Base-by-base conservation (phyloP, 2,113 vertebrate species). In the Acanthisitta chloris region DNA sequence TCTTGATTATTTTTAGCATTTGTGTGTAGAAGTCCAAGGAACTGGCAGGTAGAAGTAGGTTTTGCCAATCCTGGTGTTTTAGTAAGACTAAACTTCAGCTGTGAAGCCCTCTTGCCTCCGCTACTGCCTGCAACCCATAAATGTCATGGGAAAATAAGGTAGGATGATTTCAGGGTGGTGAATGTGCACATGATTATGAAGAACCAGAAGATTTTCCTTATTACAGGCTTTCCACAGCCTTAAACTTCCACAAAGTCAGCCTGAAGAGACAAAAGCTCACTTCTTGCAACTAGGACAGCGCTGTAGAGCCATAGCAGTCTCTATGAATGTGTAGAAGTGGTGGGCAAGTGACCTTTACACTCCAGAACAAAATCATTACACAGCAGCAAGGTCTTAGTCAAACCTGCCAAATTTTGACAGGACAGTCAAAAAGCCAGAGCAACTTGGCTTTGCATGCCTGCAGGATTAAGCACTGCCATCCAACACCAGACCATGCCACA, bases 171-270 rank as follows among this genome's bases (percentile, higher is more conserved):
- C 8, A 9, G 57, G 4, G 11, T 28, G 6, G 15, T 48, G 28
- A 12, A 52, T 5, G 31, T 7, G 9, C 6, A 29, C 0, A 0
- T 5, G 14, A 24, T 49, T 34, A 71, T 16, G 17, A 65, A 14
- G 3, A 88, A 79, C 8, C 8, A 14, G 7, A 45, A 58, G 34
- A 15, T 71, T 67, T 77, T 67, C 43, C 34, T 72, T 67, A 45
- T 40, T 58, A 49, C 28, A 71, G 17, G 25, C 3, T 70, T 38
- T 79, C 21, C 33, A 74, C 7, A 58, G 24, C 6, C 28, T 54
- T 58, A 34, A 58, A 40, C 33, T 45, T 54, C 11, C 10, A 49
- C 17, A 31, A 76, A 66, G 12, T 38, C 31, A 71, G 9, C 10
- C n/a, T 43, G 17, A 67, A 76, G 43, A 33, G 28, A 72, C 21